These are phyloP conservation scores for Bryconaethiops microstoma DNA, from an alignment of 2,797 vertebrate species.

Conservation along the genomic window DNA sequence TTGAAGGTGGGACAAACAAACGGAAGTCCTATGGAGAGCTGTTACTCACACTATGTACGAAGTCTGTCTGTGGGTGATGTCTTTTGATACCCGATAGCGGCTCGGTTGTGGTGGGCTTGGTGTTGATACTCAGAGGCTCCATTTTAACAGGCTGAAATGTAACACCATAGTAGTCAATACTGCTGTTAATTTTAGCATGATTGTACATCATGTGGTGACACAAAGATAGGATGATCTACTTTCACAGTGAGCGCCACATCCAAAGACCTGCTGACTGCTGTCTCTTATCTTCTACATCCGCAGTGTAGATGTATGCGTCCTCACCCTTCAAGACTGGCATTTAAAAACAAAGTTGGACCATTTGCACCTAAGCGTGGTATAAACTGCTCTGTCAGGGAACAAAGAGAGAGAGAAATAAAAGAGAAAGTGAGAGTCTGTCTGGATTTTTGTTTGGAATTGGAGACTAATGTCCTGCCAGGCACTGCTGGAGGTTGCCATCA, in stretches of 20 bases:
- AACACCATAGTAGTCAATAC: conserved; percentile 14
- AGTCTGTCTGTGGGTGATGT: background rate
- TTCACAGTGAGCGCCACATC: conserved; percentile 2
- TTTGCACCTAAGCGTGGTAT: conserved; percentile 19
- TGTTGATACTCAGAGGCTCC: background rate
- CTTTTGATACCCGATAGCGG: conserved; percentile 33
- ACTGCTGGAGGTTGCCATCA: conserved; percentile 51
- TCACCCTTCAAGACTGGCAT: background rate
- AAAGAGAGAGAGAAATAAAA: conserved; percentile 9
- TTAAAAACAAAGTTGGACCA: background rate
- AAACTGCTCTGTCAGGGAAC: conserved; percentile 42
- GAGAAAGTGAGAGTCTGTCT: conserved; percentile 15
- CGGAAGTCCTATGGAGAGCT: conserved; percentile 24
- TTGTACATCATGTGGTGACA: conserved; percentile 16
- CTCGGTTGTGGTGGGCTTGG: background rate
- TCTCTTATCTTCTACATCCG: background rate
- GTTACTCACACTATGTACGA: conserved; percentile 16
- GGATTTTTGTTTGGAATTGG: conserved; percentile 48
- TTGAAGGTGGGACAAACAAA: conserved; percentile 65
- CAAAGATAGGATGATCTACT: background rate
- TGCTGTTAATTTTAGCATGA: conserved; percentile 23
- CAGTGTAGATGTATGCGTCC: background rate
- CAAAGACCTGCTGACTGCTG: background rate
- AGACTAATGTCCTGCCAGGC: conserved; percentile 52
- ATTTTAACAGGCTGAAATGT: conserved; percentile 3